Percentiles rank a stretch among this genome's conserved stretches.
phyloP scores from a whole-genome alignment of 1,140 invertebrate genomes.

The Choristoneura fumiferana region DNA sequence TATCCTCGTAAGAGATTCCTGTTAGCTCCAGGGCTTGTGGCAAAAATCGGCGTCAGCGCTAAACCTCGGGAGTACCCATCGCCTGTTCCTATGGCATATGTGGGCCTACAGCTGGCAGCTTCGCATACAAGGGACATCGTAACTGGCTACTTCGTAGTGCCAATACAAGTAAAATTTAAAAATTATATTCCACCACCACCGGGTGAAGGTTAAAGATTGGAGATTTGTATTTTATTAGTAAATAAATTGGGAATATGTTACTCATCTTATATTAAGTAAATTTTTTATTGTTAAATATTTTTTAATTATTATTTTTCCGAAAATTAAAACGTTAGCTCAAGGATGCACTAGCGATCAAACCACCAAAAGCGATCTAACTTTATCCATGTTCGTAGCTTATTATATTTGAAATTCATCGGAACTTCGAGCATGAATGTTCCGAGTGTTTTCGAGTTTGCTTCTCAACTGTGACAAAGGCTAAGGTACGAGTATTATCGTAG shows the following conservation, averaged over 20 bases:
- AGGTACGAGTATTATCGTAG: neutral
- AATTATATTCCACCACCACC: constrained; percentile 32
- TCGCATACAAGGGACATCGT: constrained; percentile 49
- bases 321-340: too few species aligned
- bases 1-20: constrained; percentile 47
- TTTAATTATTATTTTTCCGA: too few species aligned
- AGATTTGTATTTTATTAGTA: neutral
- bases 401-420: too few species aligned
- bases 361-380: too few species aligned
- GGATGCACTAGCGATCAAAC: too few species aligned
- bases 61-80: constrained; percentile 30
- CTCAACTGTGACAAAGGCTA: too few species aligned
- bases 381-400: too few species aligned
- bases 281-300: too few species aligned
- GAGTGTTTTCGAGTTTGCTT: too few species aligned
- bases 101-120: constrained; percentile 47
- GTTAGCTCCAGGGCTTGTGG: constrained; percentile 43
- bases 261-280: too few species aligned
- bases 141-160: constrained; percentile 47
- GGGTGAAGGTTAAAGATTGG: constrained; percentile 21
- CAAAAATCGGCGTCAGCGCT: constrained; percentile 37
- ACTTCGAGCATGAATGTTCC: too few species aligned
- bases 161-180: constrained; percentile 44
- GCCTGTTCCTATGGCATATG: constrained; percentile 30
- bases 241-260: too few species aligned